Evolutionary conservation across 2,113 vertebrate species (phyloP), one percentile per base, ranked within the genome.

Genomic region (Cinclus cinclus): DNA sequence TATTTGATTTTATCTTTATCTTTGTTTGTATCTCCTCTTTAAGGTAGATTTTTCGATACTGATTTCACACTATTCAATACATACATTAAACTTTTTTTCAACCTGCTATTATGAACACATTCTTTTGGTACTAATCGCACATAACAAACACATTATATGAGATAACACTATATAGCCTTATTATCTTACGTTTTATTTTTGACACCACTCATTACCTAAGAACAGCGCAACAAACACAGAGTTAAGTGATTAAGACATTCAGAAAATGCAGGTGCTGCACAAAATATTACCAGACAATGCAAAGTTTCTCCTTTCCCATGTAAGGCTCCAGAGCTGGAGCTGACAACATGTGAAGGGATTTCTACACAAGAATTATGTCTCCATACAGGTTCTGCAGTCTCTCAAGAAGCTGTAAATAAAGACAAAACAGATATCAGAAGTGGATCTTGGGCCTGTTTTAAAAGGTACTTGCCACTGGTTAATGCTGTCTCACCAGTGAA

Each of bases 301-400:
- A 84, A 83, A 84, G 23, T 16, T 74, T 49, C 31, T 75, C 15
- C 22, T 86, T 88, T 67, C 46, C 42, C 7, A 2, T 13, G 16
- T 63, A 85, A 65, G 39, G 64, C 39, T 33, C 22, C 31, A 56
- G 63, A 92, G 11, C 33, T 90, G 28, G 33, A 39, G 31, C 9
- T 31, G 49, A 52, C 21, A 83, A 65, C 14, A 27, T 1, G 6
- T 35, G 49, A 88, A 20, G 8, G 30, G 52, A 50, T 83, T 71
- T 80, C 52, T 77, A 17, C n/a, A 39, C 0, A 0, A 74, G 15
- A 11, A 21, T 39, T 58, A 10, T 0, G 0, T 75, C 70, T 80
- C 50, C 1, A 0, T 39, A 12, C 11, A 39, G n/a, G 33, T 58
- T 92, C 81, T 78, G 16, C 56, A 62, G 20, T 47, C n/a, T 60